Evolutionary conservation across 1,140 invertebrate genomes (phyloP).

Genomic region (Diploscapter pachys): DNA sequence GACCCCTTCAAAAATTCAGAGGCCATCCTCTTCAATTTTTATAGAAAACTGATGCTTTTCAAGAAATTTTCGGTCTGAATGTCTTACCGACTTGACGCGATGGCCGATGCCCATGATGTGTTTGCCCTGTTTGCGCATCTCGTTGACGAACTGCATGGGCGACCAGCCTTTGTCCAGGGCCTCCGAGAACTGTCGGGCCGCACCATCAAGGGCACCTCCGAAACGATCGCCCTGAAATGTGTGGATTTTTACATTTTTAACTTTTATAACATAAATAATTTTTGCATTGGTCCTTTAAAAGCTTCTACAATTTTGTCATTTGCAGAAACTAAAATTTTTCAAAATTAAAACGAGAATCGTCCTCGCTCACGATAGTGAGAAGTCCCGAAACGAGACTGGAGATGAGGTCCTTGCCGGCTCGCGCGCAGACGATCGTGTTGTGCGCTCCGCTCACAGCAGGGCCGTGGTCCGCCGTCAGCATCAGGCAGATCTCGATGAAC

Average conservation of each 20-base stretch:
- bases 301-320: background rate
- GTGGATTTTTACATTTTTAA: background rate
- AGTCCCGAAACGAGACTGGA: constrained; percentile 91
- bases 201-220: constrained; percentile 93
- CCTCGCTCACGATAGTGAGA: constrained; percentile 83
- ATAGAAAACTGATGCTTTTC: no score
- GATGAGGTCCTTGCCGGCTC: constrained; percentile 96
- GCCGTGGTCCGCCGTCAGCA: constrained; percentile 98
- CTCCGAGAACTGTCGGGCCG: constrained; percentile 90
- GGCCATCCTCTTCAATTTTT: background rate
- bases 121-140: constrained; percentile 91
- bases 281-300: background rate
- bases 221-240: constrained; percentile 85
- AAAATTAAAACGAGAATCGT: background rate
- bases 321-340: background rate
- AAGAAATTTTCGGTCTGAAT: no score
- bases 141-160: constrained; percentile 97
- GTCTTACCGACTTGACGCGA: constrained; percentile 81
- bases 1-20: background rate
- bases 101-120: constrained; percentile 99
- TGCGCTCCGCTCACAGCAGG: constrained; percentile 98
- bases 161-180: constrained; percentile 87
- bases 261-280: background rate
- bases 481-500: constrained; percentile 98
- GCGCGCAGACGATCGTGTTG: constrained; percentile 96